Evolutionary conservation across 1,140 invertebrate genomes (phyloP).

Genomic region (Rhizoglyphus robini): DNA sequence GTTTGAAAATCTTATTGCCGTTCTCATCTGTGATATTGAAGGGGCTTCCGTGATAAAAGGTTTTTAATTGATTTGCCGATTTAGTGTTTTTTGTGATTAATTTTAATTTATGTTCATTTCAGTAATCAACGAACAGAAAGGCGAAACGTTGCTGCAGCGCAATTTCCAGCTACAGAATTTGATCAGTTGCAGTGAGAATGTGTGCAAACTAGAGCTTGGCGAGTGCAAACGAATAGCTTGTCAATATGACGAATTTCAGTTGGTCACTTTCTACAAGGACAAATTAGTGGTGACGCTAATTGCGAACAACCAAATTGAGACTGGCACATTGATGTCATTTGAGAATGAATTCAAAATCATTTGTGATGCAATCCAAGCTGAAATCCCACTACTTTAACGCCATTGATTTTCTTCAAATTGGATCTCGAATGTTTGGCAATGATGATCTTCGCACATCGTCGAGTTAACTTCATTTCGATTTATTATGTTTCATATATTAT

Average conservation of each 20-base stretch:
- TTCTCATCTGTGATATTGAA: constrained; percentile 24
- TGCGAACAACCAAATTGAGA: constrained; percentile 16
- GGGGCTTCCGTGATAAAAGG: constrained; percentile 23
- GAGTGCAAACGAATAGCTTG: constrained; percentile 16
- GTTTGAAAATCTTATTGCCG: constrained; percentile 20
- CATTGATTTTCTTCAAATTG: too few relatives aligned
- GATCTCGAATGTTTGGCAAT: too few relatives aligned
- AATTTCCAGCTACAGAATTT: constrained; percentile 6
- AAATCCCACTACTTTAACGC: too few relatives aligned
- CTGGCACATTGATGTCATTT: constrained; percentile 20
- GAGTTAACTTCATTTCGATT: too few relatives aligned
- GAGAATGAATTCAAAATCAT: constrained; percentile 21
- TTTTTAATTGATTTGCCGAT: background rate
- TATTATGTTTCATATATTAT: too few relatives aligned
- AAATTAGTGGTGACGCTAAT: constrained; percentile 20
- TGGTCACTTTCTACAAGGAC: constrained; percentile 22
- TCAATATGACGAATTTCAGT: constrained; percentile 23
- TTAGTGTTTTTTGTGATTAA: background rate
- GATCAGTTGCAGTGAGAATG: constrained; percentile 19
- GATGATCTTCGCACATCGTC: too few relatives aligned
- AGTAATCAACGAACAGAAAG: constrained; percentile 4
- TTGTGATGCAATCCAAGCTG: constrained; percentile 7
- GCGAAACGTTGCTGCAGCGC: background rate
- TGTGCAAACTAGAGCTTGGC: constrained; percentile 18
- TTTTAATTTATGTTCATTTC: constrained; percentile 5